Evolutionary conservation across 2,113 vertebrate species (phyloP).

Genomic region (Leptobrachium leishanense): DNA sequence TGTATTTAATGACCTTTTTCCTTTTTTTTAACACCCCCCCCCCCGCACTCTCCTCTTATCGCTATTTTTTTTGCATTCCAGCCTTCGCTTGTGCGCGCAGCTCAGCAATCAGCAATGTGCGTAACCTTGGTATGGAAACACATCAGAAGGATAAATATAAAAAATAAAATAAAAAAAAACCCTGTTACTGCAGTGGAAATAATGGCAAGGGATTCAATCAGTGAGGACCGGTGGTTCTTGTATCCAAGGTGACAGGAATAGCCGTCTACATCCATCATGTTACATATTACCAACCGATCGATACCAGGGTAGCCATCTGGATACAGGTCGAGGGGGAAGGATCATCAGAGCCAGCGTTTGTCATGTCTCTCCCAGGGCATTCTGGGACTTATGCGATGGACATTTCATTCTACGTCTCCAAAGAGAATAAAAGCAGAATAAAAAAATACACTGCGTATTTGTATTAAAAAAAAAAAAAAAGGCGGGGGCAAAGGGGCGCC

Average conservation of each 20-base stretch:
- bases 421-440: constrained; percentile 33
- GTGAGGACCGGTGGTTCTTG: constrained; percentile 29
- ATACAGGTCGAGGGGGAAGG: constrained; percentile 47
- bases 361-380: constrained; percentile 38
- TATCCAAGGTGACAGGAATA: constrained; percentile 49
- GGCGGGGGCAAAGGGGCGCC: not conserved
- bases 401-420: constrained; percentile 14
- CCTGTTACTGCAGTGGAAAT: constrained; percentile 46
- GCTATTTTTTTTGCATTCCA: constrained; percentile 6
- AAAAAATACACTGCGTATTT: not conserved
- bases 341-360: constrained; percentile 36
- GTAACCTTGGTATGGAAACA: constrained; percentile 32
- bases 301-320: constrained; percentile 45
- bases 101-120: not conserved
- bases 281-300: constrained; percentile 46
- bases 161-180: constrained; percentile 7
- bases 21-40: not conserved
- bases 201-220: constrained; percentile 48
- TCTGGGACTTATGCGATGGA: constrained; percentile 35
- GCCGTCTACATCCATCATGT: constrained; percentile 44
- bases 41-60: not conserved
- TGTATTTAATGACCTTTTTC: constrained; percentile 17
- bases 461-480: not conserved
- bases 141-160: constrained; percentile 35
- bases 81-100: constrained; percentile 22